A percentile compares a stretch with the other conserved stretches of the same genome.
These are phyloP conservation scores for Hypomesus transpacificus DNA, from an alignment of 2,113 vertebrate genomes.

Conservation along the genomic window DNA sequence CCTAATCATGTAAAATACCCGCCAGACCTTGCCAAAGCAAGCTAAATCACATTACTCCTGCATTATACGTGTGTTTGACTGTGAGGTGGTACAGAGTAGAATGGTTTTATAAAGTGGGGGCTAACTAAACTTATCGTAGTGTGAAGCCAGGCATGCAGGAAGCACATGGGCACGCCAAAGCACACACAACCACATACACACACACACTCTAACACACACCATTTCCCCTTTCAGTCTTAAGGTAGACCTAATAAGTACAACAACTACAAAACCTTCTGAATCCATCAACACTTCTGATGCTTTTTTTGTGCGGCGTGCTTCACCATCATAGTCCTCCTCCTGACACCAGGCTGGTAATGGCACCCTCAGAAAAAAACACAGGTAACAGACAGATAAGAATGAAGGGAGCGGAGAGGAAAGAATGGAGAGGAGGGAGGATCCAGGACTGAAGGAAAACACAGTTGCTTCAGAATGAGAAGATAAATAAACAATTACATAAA, in stretches of 20 bases:
- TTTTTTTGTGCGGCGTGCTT: no score
- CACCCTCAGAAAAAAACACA: no score
- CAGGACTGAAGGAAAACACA: conserved; percentile 12
- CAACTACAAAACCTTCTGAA: no score
- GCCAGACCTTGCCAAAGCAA: conserved; percentile 71
- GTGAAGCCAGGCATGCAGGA: not conserved
- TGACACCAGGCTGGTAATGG: no score
- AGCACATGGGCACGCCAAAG: conserved; percentile 18
- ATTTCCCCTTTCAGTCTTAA: no score
- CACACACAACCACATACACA: conserved; percentile 1
- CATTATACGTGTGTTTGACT: conserved; percentile 49
- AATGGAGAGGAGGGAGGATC: conserved; percentile 42
- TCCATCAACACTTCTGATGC: no score
- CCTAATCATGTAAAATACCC: conserved; percentile 72
- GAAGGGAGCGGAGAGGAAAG: conserved; percentile 10
- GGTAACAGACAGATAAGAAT: no score
- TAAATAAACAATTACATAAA: conserved; percentile 79
- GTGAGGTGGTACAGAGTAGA: conserved; percentile 33
- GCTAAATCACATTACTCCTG: conserved; percentile 76
- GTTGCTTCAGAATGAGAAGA: conserved; percentile 49
- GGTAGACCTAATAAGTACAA: no score
- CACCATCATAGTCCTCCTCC: no score
- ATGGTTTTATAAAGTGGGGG: not conserved
- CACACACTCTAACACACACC: not conserved
- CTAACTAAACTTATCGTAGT: not conserved